Evolutionary conservation across 2,797 vertebrate species (phyloP), one percentile per base, ranked within the genome.

Genomic region (Toxotes lorentzi): DNA sequence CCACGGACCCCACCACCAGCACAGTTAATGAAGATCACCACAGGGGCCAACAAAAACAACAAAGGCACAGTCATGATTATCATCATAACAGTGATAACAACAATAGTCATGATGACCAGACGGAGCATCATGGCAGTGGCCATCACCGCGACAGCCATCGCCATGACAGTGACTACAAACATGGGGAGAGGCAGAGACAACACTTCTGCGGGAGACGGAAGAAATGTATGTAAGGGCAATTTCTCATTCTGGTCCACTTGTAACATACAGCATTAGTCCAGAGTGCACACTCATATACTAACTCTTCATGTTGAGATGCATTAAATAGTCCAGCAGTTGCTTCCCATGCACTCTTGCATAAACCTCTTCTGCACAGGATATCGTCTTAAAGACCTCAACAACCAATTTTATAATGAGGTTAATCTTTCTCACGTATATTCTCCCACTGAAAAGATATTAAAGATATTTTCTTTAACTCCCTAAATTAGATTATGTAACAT

Each of bases 191-290:
- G 60, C 94, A 94, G 69, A 95, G 91, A 83, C 96, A 95, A 43
- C 97, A 98, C 91, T 98, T 96, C 95, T 98, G 97, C 53, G 97
- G 97, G 88, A 96, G 96, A 91, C 94, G 96, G 94, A 97, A 96
- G 96, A 98, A 98, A 97, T 97, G 97, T 98, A 97, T 94, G 97
- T 97, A 97, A 97, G 96, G 95, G 88, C 78, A 83, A 83, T 91
- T 93, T 91, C 73, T 91, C 82, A 68, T 91, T 89, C 51, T 89
- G 70, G 76, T 85, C 48, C 58, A 54, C 58, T 58, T 65, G 57
- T 50, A 41, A 38, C 45, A 53, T 69, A 32, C 4, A 35, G 54
- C 24, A 23, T 34, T 71, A n/a, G 11, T 11, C 43, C 19, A 50
- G 1, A 72, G 2, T 67, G 30, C 16, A 76, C 30, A 70, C 2